Evolutionary conservation across 2,888 invertebrate genomes (phyloP).

Genomic region (Scaptomyza cyrtandrae): DNA sequence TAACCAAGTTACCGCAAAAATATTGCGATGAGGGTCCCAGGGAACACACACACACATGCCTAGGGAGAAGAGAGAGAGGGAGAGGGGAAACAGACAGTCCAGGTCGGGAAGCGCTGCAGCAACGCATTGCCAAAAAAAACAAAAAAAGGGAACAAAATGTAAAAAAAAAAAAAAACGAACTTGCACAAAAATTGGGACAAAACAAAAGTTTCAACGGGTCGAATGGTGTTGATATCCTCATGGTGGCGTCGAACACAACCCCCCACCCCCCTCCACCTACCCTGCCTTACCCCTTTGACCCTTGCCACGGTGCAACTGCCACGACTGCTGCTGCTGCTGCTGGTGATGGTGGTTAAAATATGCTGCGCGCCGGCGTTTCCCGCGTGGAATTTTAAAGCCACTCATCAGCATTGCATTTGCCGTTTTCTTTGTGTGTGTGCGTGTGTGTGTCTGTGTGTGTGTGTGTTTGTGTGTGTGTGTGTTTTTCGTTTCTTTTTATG

Average conservation of each 20-base stretch:
- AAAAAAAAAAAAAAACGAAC: slow-evolving; percentile 43
- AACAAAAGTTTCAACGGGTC: slow-evolving; percentile 67
- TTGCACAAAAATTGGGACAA: slow-evolving; percentile 75
- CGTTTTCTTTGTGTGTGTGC: slow-evolving; percentile 56
- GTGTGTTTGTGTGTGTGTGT: slow-evolving; percentile 1
- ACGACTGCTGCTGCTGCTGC: slow-evolving; percentile 8
- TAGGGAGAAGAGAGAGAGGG: background rate
- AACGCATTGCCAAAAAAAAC: slow-evolving; percentile 60
- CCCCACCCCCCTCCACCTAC: background rate
- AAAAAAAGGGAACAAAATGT: slow-evolving; percentile 8
- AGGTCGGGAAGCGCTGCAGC: slow-evolving; percentile 38
- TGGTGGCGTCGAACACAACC: slow-evolving; percentile 47
- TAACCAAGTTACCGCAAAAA: slow-evolving; percentile 72
- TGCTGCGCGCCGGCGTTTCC: slow-evolving; percentile 68
- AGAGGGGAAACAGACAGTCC: slow-evolving; percentile 22
- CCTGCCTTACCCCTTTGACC: background rate
- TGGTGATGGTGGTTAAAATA: slow-evolving; percentile 66
- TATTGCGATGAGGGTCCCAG: slow-evolving; percentile 61
- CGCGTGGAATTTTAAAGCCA: slow-evolving; percentile 71
- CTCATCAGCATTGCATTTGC: slow-evolving; percentile 73
- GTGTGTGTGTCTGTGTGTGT: background rate
- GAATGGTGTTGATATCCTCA: slow-evolving; percentile 77
- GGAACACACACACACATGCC: slow-evolving; percentile 19
- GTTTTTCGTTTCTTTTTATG: slow-evolving; percentile 15
- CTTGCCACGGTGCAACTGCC: background rate